These are phyloP conservation scores for Ivindomyrus marchei DNA, from an alignment of 2,113 vertebrate species.

Conservation along the genomic window DNA sequence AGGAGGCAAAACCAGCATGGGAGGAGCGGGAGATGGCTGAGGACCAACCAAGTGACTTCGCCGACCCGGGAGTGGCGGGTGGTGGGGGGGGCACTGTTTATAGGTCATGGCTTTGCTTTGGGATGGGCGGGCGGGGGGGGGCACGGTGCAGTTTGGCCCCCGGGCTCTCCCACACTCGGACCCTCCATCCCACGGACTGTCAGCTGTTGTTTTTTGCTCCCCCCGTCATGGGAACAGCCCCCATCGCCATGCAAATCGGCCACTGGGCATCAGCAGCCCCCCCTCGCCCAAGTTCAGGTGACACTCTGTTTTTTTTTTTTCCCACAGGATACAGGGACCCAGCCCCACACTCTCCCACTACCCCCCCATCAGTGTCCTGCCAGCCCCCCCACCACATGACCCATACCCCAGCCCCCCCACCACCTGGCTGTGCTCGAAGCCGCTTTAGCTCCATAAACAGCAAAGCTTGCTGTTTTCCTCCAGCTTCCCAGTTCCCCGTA, in stretches of 20 bases:
- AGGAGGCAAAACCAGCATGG: background rate
- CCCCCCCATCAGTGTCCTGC: background rate
- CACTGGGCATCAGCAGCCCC: background rate
- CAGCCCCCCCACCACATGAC: background rate
- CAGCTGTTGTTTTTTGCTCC: background rate
- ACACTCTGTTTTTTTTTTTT: background rate
- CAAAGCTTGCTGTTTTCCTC: background rate
- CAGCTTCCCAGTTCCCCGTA: background rate
- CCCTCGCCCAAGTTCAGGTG: background rate
- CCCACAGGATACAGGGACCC: background rate
- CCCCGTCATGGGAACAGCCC: background rate
- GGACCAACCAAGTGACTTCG: background rate
- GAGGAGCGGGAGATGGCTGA: background rate
- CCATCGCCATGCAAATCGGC: conserved; percentile 10
- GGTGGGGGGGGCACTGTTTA: background rate
- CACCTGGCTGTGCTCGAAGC: background rate
- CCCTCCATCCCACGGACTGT: background rate
- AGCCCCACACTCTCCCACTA: background rate
- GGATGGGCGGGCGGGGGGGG: too few species aligned
- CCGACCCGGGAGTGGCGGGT: background rate
- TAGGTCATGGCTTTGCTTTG: too few species aligned
- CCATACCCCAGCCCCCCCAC: background rate
- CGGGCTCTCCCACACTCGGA: background rate
- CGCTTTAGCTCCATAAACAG: background rate
- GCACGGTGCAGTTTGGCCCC: background rate